These are phyloP conservation scores for Papilio polytes DNA, from an alignment of 1,140 invertebrate genomes.

Conservation along the genomic window DNA sequence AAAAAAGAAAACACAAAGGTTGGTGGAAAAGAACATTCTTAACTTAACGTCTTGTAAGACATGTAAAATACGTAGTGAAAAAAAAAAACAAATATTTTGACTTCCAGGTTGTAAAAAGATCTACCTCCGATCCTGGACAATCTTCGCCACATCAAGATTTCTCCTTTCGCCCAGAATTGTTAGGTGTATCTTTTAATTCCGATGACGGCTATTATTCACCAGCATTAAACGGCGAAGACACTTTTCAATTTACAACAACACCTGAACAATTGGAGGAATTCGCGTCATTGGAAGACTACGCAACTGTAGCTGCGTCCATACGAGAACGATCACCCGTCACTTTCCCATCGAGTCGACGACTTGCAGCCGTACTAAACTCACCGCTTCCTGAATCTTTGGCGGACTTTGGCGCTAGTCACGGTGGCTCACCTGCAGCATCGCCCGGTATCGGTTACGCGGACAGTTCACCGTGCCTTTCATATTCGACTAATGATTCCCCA, in stretches of 20 bases:
- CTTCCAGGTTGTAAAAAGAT: conserved; percentile 80
- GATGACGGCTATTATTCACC: conserved; percentile 90
- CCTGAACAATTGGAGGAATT: conserved; percentile 88
- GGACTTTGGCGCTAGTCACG: conserved; percentile 91
- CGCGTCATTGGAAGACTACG: conserved; percentile 87
- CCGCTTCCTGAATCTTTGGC: conserved; percentile 91
- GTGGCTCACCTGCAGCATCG: conserved; percentile 82
- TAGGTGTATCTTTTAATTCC: conserved; percentile 86
- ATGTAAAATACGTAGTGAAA: neutral
- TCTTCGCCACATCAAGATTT: conserved; percentile 84
- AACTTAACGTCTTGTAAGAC: neutral
- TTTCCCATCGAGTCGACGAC: conserved; percentile 88
- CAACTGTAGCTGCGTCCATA: conserved; percentile 82
- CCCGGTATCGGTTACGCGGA: conserved; percentile 74
- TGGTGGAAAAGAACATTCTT: conserved; percentile 29
- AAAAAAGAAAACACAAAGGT: conserved; percentile 88
- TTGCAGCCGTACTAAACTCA: conserved; percentile 90
- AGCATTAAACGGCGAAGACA: conserved; percentile 88
- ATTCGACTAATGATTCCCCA: conserved; percentile 74
- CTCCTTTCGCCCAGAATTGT: conserved; percentile 85
- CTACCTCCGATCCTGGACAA: conserved; percentile 87
- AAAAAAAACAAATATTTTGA: neutral
- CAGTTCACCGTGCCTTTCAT: conserved; percentile 73
- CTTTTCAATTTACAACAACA: conserved; percentile 89
- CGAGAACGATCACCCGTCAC: conserved; percentile 85